Evolutionary conservation across 2,797 vertebrate genomes (phyloP).

Genomic region (Enteromius thamalakanensis): DNA sequence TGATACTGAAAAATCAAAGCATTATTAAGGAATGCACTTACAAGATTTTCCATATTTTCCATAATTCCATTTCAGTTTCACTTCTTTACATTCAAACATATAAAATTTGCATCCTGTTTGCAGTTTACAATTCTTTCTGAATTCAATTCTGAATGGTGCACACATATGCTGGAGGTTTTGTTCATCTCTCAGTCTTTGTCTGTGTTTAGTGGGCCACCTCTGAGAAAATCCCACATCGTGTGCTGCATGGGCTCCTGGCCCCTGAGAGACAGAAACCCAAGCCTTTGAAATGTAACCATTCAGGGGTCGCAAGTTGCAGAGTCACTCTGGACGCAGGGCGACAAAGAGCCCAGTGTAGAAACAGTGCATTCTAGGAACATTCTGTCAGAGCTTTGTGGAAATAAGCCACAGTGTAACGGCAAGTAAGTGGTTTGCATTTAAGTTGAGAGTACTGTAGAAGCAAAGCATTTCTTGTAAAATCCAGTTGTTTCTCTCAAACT

Average conservation of each 20-base stretch:
- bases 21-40: not conserved
- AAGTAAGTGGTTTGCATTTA: not conserved
- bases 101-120: not conserved
- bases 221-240: not conserved
- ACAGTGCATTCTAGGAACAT: constrained; percentile 19
- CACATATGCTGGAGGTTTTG: not conserved
- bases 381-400: constrained; percentile 23
- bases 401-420: constrained; percentile 10
- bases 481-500: not conserved
- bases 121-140: not conserved
- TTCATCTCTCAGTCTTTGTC: constrained; percentile 21
- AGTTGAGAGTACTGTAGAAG: not conserved
- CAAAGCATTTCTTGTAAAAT: not conserved
- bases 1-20: not conserved
- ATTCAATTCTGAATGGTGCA: not conserved
- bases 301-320: constrained; percentile 28
- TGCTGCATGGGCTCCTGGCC: constrained; percentile 13
- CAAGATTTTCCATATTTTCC: not conserved
- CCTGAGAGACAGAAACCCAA: constrained; percentile 53
- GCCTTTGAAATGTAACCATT: constrained; percentile 46
- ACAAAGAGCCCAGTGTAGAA: constrained; percentile 58
- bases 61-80: not conserved
- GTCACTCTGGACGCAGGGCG: constrained; percentile 38
- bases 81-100: not conserved
- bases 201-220: constrained; percentile 19